phyloP scores from a whole-genome alignment of 2,797 vertebrate species.

The Epinephelus awoara region DNA sequence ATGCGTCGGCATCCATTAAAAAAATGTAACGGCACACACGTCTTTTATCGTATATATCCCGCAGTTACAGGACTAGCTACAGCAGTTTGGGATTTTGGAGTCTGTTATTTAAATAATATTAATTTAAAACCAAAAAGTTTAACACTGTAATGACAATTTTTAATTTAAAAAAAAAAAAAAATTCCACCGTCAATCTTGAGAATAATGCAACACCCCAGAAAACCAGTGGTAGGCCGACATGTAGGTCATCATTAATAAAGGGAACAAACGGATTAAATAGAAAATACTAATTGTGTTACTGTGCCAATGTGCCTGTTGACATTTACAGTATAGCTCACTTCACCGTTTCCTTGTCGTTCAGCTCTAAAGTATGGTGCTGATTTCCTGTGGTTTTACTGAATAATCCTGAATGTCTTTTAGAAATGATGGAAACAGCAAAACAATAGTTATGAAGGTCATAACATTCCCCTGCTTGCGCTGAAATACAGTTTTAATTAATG shows the following conservation, averaged over 20 bases:
- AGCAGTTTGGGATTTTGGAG: accelerated
- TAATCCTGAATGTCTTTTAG: conserved; percentile 16
- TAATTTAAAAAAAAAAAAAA: neutral
- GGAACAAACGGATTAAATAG: neutral
- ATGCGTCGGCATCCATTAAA: neutral
- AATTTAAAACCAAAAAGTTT: neutral
- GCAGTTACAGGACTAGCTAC: neutral
- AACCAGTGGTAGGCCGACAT: neutral
- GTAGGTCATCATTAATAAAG: neutral
- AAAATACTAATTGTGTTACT: neutral
- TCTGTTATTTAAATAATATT: neutral
- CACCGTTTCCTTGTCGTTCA: neutral
- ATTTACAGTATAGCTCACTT: neutral
- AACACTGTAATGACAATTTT: neutral
- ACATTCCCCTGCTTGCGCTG: conserved; percentile 10
- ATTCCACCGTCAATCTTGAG: neutral
- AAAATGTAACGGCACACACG: neutral
- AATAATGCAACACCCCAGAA: neutral
- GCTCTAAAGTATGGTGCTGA: neutral
- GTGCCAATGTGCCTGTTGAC: neutral
- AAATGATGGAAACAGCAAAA: conserved; percentile 44
- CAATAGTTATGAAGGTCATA: conserved; percentile 39
- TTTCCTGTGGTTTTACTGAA: conserved; percentile 25
- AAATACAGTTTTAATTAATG: conserved; percentile 35
- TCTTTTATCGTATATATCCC: neutral